Evolutionary conservation across 1,140 invertebrate species (phyloP), one percentile per base, ranked within the genome.

Genomic region (Drosophila melanogaster): DNA sequence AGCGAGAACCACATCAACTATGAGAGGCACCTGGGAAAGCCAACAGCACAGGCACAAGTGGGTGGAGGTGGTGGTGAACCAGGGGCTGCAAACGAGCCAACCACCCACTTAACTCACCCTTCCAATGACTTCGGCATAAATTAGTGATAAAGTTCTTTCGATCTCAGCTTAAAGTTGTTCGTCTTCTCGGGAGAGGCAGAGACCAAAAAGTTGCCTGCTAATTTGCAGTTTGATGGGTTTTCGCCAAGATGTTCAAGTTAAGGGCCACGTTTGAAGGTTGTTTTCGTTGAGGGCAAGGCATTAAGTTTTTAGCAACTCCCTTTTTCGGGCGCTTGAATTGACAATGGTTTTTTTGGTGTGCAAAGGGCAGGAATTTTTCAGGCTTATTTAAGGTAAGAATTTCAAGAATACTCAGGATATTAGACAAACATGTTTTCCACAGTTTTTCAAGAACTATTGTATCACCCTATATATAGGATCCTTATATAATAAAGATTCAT

Each of bases 131-230:
- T 57, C 64, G 58, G 61, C 72, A 86, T 84, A 84, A 76, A 84
- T 79, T 79, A 79, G 51, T 70, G 60, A 24, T 53, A 58, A 75
- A 66, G 37, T 47, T 60, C 54, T 69, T 80, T 60, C 43, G 43
- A 72, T 62, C 67, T 64, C 47, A 84, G 47, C 61, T 75, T 61
- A 74, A 74, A 81, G 62, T 76, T 76, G 62, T 76, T 76, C 17
- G 15, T 6, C 26, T 24, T 51, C 51, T 40, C 4, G 11, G 24
- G 12, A 15, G 2, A 26, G 8, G 33, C 15, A n/a, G 19, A 24
- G 33, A 44, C 4, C 7, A 30, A 22, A 10, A 47, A 47, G 35
- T 26, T 54, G 12, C 22, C 54, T 22, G 56, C 65, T 77, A 69
- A 77, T 77, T 77, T 76, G 43, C 54, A 58, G 41, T 43, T 74